A percentile compares a stretch with the other conserved stretches of the same genome.
Conservation (phyloP, 2,113 vertebrate genomes). For the Parotia lawesii region DNA sequence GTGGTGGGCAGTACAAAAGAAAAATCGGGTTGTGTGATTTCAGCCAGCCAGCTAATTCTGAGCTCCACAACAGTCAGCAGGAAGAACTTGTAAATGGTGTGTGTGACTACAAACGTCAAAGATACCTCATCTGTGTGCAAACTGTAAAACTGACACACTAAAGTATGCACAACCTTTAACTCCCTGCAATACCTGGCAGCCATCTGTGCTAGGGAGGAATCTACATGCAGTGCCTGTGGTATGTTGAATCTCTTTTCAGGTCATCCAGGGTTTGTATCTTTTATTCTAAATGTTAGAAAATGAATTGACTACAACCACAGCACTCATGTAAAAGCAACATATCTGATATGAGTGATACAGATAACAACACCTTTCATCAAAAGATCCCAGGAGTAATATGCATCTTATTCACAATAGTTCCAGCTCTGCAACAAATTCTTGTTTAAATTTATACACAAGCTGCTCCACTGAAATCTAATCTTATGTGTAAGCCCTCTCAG, state of each 20-base stretch:
- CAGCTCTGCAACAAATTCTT: not conserved
- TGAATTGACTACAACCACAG: constrained; percentile 1
- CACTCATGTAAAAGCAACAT: not conserved
- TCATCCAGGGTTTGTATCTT: not conserved
- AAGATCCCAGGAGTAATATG: not conserved
- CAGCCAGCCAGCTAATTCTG: not conserved
- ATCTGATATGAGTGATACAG: not conserved
- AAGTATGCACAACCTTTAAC: not conserved
- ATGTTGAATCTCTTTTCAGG: not conserved
- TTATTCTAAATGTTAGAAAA: constrained; percentile 6
- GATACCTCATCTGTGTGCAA: not conserved
- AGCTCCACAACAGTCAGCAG: not conserved
- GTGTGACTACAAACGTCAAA: not conserved
- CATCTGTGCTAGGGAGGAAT: not conserved
- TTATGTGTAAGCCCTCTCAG: not conserved
- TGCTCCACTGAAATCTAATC: constrained; percentile 11
- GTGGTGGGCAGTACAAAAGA: not conserved
- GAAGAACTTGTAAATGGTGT: not conserved
- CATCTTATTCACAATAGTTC: not conserved
- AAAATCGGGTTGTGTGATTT: not conserved
- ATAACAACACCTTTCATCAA: constrained; percentile 12
- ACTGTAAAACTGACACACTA: not conserved
- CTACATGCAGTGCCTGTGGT: not conserved
- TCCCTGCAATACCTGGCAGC: not conserved
- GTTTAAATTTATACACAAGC: constrained; percentile 2